A percentile compares a stretch with the other conserved stretches of the same genome.
Conservation (phyloP, 2,888 invertebrate species). For the Melitaea athalia region DNA sequence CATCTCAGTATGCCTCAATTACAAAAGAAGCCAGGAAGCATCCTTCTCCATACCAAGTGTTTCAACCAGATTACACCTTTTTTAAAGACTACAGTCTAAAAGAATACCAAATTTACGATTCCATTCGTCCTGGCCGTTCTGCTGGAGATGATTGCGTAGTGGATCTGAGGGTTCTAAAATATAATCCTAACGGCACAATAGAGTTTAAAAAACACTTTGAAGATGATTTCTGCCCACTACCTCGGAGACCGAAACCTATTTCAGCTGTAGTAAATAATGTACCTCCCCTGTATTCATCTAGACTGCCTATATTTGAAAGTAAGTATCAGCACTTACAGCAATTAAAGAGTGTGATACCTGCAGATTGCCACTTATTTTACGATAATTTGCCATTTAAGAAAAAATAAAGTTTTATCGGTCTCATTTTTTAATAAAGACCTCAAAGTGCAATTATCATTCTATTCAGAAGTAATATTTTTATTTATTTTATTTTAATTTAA, state of each 20-base stretch:
- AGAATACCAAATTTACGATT: slow-evolving; percentile 32
- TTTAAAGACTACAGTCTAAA: slow-evolving; percentile 26
- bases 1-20: slow-evolving; percentile 29
- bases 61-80: too few species aligned
- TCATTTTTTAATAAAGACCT: slow-evolving; percentile 1
- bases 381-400: slow-evolving; percentile 7
- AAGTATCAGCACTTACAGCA: too few species aligned
- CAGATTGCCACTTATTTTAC: slow-evolving; percentile 6
- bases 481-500: neutral
- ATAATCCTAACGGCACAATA: slow-evolving; percentile 29
- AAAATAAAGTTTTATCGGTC: slow-evolving; percentile 1
- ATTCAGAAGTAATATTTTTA: neutral
- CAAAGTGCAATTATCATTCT: slow-evolving; percentile 3
- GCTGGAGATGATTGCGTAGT: slow-evolving; percentile 19
- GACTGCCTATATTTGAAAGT: too few species aligned
- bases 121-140: slow-evolving; percentile 29
- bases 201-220: slow-evolving; percentile 7
- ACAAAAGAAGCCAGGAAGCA: too few species aligned
- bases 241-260: slow-evolving; percentile 1
- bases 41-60: too few species aligned
- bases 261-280: neutral
- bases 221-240: slow-evolving; percentile 5
- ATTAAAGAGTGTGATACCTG: neutral
- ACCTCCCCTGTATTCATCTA: slow-evolving; percentile 1
- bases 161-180: slow-evolving; percentile 25